Percentiles rank a stretch among this genome's conserved stretches.
These are phyloP conservation scores for Chlorodrepanis virens DNA, from an alignment of 2,113 vertebrate genomes.

Conservation along the genomic window DNA sequence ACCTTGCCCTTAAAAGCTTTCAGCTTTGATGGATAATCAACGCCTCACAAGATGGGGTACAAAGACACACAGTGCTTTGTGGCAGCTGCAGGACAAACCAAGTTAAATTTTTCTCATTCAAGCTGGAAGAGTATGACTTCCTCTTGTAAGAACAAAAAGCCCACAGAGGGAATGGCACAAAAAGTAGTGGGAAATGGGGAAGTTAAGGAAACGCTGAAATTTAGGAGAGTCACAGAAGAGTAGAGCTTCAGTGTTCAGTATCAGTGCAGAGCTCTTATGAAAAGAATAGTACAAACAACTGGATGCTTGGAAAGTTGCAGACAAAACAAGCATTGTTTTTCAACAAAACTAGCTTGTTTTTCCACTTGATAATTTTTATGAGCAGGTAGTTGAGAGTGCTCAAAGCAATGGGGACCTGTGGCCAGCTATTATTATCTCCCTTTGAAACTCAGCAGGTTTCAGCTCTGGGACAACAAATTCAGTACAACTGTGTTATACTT, in stretches of 20 bases:
- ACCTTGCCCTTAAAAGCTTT: neutral
- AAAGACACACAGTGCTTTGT: accelerated
- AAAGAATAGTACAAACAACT: neutral
- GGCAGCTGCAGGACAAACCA: neutral
- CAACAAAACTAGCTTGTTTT: neutral
- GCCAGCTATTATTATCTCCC: neutral
- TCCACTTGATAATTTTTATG: neutral
- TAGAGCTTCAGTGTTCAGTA: too few relatives aligned
- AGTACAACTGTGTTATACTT: neutral
- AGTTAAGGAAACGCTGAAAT: neutral
- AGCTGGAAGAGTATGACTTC: neutral
- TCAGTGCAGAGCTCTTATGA: neutral
- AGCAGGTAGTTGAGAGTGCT: neutral
- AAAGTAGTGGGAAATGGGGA: neutral
- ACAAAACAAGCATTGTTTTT: neutral
- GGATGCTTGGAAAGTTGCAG: neutral
- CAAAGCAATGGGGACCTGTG: neutral
- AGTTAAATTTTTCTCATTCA: neutral
- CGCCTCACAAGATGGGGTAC: neutral
- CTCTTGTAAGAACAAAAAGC: neutral
- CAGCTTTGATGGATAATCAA: neutral
- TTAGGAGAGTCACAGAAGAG: neutral
- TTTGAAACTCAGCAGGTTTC: neutral
- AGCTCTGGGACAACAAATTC: neutral
- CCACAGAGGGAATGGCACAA: neutral